These are phyloP conservation scores for Fulica atra DNA, from an alignment of 2,113 vertebrate species.

Conservation along the genomic window DNA sequence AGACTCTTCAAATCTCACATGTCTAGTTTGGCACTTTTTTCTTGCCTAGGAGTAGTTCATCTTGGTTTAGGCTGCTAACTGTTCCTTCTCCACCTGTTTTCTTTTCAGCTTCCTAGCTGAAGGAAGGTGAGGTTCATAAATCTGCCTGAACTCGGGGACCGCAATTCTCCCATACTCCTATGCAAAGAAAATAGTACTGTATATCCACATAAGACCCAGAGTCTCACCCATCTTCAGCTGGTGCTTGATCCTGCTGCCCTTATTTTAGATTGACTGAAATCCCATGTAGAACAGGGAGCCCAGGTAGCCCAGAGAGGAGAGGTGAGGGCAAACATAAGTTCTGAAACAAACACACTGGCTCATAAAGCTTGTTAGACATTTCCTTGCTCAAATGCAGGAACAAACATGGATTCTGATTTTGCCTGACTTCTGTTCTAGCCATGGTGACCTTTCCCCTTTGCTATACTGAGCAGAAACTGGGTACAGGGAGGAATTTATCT, in stretches of 20 bases:
- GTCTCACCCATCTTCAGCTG: background rate
- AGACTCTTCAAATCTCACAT: background rate
- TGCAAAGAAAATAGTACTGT: background rate
- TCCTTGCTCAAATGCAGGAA: background rate
- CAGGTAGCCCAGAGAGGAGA: background rate
- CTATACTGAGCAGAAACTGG: background rate
- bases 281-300: accelerated
- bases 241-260: background rate
- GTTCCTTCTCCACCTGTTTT: background rate
- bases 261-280: background rate
- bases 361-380: background rate
- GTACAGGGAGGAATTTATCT: background rate
- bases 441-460: background rate
- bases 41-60: background rate
- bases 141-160: background rate
- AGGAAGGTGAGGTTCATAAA: background rate
- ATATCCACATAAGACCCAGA: background rate
- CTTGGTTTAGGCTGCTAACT: background rate
- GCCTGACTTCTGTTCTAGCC: background rate
- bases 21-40: background rate
- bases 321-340: background rate
- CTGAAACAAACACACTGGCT: background rate
- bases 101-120: background rate
- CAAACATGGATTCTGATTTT: background rate
- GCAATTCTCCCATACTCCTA: background rate